A percentile compares a stretch with the other conserved stretches of the same genome.
Conservation (phyloP, 2,797 vertebrate genomes). For the Sebastes hubbsi region DNA sequence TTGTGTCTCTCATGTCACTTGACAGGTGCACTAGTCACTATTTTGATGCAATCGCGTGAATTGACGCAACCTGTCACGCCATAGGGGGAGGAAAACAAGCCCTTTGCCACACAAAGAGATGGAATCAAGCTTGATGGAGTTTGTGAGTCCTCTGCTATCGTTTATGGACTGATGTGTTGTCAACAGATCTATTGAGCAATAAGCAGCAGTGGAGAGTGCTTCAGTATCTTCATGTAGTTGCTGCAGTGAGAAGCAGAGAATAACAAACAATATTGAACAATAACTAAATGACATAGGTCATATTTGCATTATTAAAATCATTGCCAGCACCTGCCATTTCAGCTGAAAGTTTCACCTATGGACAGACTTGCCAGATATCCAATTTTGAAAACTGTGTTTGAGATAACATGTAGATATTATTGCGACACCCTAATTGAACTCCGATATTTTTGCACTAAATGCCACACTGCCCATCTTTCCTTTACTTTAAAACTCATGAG, state of each 20-base stretch:
- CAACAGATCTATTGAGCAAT: background rate
- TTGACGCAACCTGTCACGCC: slow-evolving; percentile 67
- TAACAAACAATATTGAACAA: background rate
- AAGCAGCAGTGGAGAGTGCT: background rate
- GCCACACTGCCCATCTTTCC: background rate
- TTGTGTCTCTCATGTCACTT: slow-evolving; percentile 57
- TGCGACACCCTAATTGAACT: background rate
- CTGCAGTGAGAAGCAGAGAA: background rate
- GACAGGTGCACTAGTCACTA: slow-evolving; percentile 69
- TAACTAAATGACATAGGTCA: slow-evolving; percentile 6
- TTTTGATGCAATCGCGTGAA: slow-evolving; percentile 77
- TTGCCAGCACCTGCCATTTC: background rate
- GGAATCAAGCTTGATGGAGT: background rate
- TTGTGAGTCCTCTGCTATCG: background rate
- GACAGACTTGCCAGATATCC: background rate
- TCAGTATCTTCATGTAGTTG: background rate
- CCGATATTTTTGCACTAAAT: background rate
- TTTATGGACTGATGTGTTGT: background rate
- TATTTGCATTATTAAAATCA: background rate
- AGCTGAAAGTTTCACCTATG: background rate
- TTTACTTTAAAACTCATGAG: background rate
- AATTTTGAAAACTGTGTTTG: background rate
- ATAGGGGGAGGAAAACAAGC: slow-evolving; percentile 1
- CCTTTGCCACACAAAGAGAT: background rate
- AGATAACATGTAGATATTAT: background rate